phyloP scores from a whole-genome alignment of 2,797 vertebrate species.

The Gastrophryne carolinensis region DNA sequence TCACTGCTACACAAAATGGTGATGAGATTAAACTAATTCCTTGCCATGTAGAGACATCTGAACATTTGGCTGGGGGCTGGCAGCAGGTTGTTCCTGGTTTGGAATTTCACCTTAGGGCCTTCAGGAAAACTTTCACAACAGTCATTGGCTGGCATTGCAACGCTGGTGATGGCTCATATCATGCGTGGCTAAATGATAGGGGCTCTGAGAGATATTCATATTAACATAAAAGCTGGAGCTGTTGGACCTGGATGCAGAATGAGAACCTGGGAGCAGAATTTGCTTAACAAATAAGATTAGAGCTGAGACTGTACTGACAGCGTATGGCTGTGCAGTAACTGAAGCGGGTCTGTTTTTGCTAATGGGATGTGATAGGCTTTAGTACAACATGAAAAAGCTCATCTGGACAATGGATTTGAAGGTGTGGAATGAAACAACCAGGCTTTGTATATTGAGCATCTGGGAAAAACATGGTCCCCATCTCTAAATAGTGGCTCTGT shows the following conservation, averaged over 20 bases:
- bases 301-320: not conserved
- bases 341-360: no score
- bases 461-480: no score
- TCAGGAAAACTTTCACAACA: conserved; percentile 44
- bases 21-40: conserved; percentile 53
- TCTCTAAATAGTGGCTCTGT: no score
- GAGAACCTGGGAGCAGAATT: not conserved
- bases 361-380: no score
- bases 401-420: no score
- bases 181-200: conserved; percentile 43
- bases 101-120: conserved; percentile 44
- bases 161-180: conserved; percentile 40
- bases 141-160: conserved; percentile 6
- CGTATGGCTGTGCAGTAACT: not conserved
- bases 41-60: conserved; percentile 48
- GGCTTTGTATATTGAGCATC: no score
- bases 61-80: conserved; percentile 43
- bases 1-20: conserved; percentile 32
- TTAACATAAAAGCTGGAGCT: not conserved
- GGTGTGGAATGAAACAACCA: no score
- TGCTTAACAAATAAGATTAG: not conserved
- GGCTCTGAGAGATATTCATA: conserved; percentile 39
- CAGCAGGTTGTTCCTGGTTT: conserved; percentile 45
- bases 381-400: no score
- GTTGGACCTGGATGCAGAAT: not conserved